A percentile compares a stretch with the other conserved stretches of the same genome.
Conservation (phyloP, 2,113 vertebrate genomes). For the Malurus elegans region DNA sequence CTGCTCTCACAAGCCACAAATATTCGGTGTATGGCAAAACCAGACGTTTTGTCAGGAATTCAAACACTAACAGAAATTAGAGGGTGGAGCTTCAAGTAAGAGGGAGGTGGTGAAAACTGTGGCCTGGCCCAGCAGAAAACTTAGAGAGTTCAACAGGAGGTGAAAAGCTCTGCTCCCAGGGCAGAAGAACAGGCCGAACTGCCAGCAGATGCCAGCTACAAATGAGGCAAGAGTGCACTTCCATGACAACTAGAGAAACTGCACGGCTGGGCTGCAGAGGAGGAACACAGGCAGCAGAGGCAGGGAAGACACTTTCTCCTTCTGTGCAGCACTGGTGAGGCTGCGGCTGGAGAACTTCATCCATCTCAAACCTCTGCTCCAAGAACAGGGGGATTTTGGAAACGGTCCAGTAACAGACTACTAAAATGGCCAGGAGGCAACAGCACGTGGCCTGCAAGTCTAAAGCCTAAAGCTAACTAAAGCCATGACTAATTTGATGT, state of each 20-base stretch:
- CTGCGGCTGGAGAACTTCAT: neutral
- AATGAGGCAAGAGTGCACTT: rapidly evolving
- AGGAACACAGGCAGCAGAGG: neutral
- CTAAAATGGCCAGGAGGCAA: neutral
- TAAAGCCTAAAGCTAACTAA: neutral
- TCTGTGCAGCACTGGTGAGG: neutral
- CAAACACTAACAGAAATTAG: neutral
- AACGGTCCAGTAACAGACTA: neutral
- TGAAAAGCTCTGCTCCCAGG: neutral
- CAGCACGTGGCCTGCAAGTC: neutral
- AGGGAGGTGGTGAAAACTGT: neutral
- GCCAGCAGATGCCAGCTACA: neutral
- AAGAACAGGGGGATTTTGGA: neutral
- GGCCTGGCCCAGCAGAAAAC: neutral
- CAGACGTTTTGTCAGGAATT: neutral
- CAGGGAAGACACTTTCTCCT: neutral
- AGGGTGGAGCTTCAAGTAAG: neutral
- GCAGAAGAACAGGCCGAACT: neutral
- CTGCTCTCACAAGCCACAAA: neutral
- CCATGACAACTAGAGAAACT: neutral
- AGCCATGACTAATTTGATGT: neutral
- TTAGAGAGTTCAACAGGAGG: neutral
- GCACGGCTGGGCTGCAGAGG: neutral
- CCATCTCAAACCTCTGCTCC: neutral
- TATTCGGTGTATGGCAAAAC: neutral